A percentile compares a stretch with the other conserved stretches of the same genome.
Evolutionary conservation across 2,113 vertebrate species (phyloP).

Genomic region (Calonectris borealis): DNA sequence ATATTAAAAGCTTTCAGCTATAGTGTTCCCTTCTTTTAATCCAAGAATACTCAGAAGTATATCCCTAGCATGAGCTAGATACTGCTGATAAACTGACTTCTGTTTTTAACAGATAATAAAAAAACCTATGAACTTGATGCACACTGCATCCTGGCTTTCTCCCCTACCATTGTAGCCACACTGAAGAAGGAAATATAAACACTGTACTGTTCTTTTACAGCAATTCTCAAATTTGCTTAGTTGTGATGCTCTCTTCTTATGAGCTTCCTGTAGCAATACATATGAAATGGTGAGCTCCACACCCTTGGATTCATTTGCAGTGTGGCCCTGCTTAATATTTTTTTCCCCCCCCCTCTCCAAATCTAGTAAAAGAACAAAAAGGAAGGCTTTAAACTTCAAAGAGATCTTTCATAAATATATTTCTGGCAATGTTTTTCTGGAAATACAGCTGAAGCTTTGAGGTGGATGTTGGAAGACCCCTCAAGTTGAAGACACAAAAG

Average conservation of each 20-base stretch:
- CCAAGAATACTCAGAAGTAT: neutral
- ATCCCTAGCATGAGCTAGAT: neutral
- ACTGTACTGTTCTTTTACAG: neutral
- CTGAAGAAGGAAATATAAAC: neutral
- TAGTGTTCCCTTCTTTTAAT: neutral
- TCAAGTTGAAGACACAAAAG: neutral
- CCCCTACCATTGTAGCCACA: neutral
- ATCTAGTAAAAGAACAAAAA: neutral
- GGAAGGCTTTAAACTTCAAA: neutral
- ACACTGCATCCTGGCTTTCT: neutral
- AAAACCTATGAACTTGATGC: neutral
- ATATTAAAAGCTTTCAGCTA: neutral
- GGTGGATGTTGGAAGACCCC: neutral
- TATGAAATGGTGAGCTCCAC: neutral
- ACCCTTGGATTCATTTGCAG: neutral
- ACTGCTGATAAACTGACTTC: neutral
- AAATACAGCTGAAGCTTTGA: neutral
- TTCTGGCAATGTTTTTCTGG: neutral
- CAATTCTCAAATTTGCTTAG: neutral
- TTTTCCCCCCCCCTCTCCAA: too few relatives aligned
- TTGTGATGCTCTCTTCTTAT: neutral
- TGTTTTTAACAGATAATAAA: neutral
- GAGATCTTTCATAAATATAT: neutral
- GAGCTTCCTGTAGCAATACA: neutral
- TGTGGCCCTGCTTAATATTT: too few relatives aligned